Percentiles rank a stretch among this genome's conserved stretches.
Evolutionary conservation across 2,113 vertebrate species (phyloP).

Genomic region (Ifrita kowaldi): DNA sequence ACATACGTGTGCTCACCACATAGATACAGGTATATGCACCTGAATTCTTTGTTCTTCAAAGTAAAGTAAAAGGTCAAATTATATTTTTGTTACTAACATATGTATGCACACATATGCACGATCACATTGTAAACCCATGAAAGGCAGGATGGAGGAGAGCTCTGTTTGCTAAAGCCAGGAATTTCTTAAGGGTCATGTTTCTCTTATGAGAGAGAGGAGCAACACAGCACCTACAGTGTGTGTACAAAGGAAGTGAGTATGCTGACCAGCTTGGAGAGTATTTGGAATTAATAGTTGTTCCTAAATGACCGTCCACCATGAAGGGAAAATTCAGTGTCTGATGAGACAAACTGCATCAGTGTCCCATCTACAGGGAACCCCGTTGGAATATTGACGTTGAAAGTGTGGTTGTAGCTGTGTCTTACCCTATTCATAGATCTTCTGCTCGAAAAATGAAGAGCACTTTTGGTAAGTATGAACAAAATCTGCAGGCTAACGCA

Average conservation of each 20-base stretch:
- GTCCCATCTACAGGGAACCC: not conserved
- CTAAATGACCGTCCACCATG: not conserved
- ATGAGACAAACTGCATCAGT: not conserved
- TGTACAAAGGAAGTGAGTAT: not conserved
- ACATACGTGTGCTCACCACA: rapidly evolving
- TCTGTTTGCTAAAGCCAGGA: not conserved
- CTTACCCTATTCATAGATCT: not conserved
- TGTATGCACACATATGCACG: rapidly evolving
- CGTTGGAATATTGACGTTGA: not conserved
- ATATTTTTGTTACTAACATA: not conserved
- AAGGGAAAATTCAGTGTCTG: not conserved
- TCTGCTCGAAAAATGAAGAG: not conserved
- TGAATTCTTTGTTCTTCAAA: not conserved
- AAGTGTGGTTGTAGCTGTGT: not conserved
- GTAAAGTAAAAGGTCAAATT: not conserved
- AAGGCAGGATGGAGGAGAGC: not conserved
- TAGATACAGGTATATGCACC: not conserved
- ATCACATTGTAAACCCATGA: not conserved
- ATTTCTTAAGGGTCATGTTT: not conserved
- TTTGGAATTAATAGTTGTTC: not conserved
- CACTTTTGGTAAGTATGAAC: not conserved
- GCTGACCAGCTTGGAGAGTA: not conserved
- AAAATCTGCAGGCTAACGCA: not conserved
- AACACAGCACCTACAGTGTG: not conserved
- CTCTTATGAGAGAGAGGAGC: not conserved